Percentiles rank a stretch among this genome's conserved stretches.
These are phyloP conservation scores for Yponomeuta plumbellus DNA, from an alignment of 2,888 invertebrate species.

Conservation along the genomic window DNA sequence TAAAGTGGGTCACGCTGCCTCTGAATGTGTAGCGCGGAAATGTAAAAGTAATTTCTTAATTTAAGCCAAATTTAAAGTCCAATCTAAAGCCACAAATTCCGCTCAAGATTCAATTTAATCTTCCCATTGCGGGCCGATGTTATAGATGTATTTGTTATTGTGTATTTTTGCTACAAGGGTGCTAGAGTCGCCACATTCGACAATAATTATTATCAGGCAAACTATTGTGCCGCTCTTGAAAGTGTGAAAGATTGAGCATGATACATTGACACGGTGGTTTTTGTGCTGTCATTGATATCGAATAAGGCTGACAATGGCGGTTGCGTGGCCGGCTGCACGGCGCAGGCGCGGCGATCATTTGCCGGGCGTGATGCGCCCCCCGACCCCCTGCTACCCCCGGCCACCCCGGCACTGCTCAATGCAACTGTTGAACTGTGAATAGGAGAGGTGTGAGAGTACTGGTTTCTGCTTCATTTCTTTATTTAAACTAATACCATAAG, in stretches of 20 bases:
- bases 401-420: background rate
- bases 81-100: too few relatives aligned
- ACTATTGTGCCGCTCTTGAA: constrained; percentile 13
- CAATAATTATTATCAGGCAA: background rate
- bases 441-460: too few relatives aligned
- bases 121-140: background rate
- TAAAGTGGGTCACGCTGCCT: background rate
- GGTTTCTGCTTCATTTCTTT: too few relatives aligned
- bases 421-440: background rate
- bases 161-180: background rate
- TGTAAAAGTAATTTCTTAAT: too few relatives aligned
- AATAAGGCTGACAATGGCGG: constrained; percentile 32
- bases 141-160: background rate
- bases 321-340: constrained; percentile 9
- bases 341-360: constrained; percentile 27
- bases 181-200: background rate
- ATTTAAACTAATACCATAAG: too few relatives aligned
- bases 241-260: constrained; percentile 25
- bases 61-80: too few relatives aligned
- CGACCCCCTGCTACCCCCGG: background rate
- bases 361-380: constrained; percentile 40
- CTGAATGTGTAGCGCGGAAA: background rate
- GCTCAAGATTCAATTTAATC: too few relatives aligned
- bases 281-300: constrained; percentile 41
- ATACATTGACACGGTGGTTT: constrained; percentile 28